Evolutionary conservation across 2,888 invertebrate genomes (phyloP).

Genomic region (Kryphioiulus occultus): DNA sequence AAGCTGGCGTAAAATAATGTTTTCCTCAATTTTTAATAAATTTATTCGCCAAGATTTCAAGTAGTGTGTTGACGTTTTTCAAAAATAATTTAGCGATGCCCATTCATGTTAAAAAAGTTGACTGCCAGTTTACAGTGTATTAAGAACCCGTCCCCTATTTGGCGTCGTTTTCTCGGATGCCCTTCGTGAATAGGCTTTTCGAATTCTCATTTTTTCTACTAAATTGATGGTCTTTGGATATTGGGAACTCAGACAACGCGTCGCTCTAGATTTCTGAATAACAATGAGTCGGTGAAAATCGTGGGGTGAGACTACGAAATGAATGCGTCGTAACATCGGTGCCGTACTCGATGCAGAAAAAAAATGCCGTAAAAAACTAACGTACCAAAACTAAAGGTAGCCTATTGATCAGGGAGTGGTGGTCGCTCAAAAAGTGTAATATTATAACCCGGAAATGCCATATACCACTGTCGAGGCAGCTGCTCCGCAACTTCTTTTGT

Average conservation of each 20-base stretch:
- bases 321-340: not conserved
- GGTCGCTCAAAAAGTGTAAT: not conserved
- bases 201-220: no score
- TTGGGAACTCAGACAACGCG: not conserved
- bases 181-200: no score
- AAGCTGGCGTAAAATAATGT: no score
- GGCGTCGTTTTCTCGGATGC: no score
- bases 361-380: not conserved
- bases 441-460: conserved; percentile 25
- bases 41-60: no score
- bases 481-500: not conserved
- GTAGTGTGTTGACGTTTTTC: no score
- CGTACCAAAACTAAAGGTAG: no score
- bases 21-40: no score
- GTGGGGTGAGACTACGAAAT: not conserved
- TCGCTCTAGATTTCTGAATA: conserved; percentile 2
- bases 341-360: not conserved
- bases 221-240: not conserved
- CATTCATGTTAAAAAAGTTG: no score
- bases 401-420: not conserved
- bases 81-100: no score
- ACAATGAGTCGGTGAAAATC: conserved; percentile 14
- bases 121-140: no score
- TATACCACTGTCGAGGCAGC: not conserved
- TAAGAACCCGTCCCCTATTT: no score